Base-by-base conservation (phyloP, 37 sponge, comb jelly and placozoan species). In the Mnemiopsis leidyi region DNA sequence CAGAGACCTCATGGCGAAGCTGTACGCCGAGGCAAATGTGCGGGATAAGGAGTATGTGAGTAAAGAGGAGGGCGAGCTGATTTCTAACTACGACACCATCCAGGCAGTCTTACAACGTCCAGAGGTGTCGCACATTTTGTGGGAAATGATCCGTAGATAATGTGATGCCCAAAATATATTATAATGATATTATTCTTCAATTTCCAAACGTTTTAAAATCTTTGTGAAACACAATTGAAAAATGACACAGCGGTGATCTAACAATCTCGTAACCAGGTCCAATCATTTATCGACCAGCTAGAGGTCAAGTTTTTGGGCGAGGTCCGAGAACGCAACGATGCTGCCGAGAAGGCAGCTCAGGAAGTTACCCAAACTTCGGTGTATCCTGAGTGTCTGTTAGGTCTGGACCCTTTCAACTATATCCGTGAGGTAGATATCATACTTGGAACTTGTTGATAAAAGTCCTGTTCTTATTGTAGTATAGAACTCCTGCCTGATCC, bases 401-500 rank as follows among this genome's bases (percentile, higher is more conserved):
- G 90, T 13, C 61, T 85, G 9, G 90, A 85, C 26, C 90, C 90
- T 13, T 85, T 85, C 90, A 85, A 85, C 90, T 85, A 85, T 61
- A 85, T 40, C 0, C 39, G 40, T 28, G 61, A 85, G 61, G 90
- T 85, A 13, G 13, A 18, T 48, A n/a, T n/a, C n/a, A n/a, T n/a
- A n/a, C n/a, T n/a, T n/a, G n/a, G n/a, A n/a, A n/a, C n/a, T n/a
- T n/a, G n/a, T n/a, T n/a, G n/a, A n/a, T n/a, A n/a, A n/a, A n/a
- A n/a, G n/a, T n/a, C n/a, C n/a, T n/a, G n/a, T n/a, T n/a, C n/a
- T n/a, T n/a, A n/a, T n/a, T n/a, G n/a, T n/a, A n/a, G n/a, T n/a
- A n/a, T n/a, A n/a, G n/a, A n/a, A n/a, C n/a, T n/a, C n/a, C n/a
- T n/a, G n/a, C n/a, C n/a, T n/a, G n/a, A n/a, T n/a, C n/a, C n/a